Evolutionary conservation across 2,888 invertebrate genomes (phyloP).

Genomic region (Liodrosophila aerea): DNA sequence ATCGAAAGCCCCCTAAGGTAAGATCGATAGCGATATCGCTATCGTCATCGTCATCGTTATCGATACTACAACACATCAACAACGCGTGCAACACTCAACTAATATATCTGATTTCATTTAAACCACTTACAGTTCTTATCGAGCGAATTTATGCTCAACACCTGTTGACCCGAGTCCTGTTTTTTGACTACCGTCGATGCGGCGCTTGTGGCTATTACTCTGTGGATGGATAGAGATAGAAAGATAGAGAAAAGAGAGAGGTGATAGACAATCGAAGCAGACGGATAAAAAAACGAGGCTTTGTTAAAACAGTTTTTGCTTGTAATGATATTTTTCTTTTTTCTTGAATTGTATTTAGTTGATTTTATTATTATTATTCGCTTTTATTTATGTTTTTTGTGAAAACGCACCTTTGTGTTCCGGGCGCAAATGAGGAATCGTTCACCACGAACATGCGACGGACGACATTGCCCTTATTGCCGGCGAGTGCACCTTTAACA

Average conservation of each 20-base stretch:
- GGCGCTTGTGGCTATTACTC: conserved; percentile 81
- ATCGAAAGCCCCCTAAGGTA: conserved; percentile 52
- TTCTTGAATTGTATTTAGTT: conserved; percentile 18
- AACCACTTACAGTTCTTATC: conserved; percentile 83
- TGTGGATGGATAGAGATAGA: conserved; percentile 64
- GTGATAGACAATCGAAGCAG: conserved; percentile 44
- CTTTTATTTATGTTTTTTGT: conserved; percentile 19
- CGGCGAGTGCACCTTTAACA: conserved; percentile 80
- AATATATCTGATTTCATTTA: conserved; percentile 31
- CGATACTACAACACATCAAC: conserved; percentile 65
- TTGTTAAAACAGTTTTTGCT: conserved; percentile 37
- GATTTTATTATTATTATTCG: too few relatives aligned
- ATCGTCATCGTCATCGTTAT: conserved; percentile 18
- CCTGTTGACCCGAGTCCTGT: conserved; percentile 81
- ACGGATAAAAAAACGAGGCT: conserved; percentile 47
- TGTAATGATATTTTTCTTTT: conserved; percentile 12
- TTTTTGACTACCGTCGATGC: conserved; percentile 81
- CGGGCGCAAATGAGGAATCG: conserved; percentile 80
- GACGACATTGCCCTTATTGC: conserved; percentile 82
- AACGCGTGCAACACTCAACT: conserved; percentile 74
- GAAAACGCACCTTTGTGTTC: conserved; percentile 80
- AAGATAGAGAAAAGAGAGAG: conserved; percentile 37
- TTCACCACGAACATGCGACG: conserved; percentile 83
- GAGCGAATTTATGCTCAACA: conserved; percentile 82
- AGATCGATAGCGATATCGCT: conserved; percentile 6